Conservation (phyloP, 2,113 vertebrate genomes). For the Hipposideros armiger region DNA sequence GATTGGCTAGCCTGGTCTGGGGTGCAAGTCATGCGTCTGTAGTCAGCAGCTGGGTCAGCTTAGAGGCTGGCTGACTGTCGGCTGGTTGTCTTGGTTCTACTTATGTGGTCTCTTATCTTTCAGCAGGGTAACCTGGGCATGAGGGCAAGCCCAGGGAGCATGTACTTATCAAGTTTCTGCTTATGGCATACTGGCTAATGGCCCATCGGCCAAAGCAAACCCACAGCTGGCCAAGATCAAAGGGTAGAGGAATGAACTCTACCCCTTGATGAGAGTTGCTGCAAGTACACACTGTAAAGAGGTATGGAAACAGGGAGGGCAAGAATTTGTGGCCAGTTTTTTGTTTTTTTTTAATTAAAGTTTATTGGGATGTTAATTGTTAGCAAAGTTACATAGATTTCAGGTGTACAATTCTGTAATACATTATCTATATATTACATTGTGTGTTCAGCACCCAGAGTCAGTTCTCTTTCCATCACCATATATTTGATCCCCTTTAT, state of each 20-base stretch:
- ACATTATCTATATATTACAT: too few species aligned
- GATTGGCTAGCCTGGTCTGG: neutral
- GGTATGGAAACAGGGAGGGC: neutral
- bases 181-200: neutral
- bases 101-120: neutral
- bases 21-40: neutral
- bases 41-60: neutral
- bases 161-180: neutral
- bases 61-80: neutral
- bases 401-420: too few species aligned
- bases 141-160: neutral
- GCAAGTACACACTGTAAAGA: neutral
- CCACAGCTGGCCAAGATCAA: neutral
- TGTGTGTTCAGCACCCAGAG: too few species aligned
- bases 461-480: too few species aligned
- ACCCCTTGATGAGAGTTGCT: neutral
- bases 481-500: too few species aligned
- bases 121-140: neutral
- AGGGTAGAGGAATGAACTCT: neutral
- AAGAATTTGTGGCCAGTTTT: neutral
- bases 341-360: too few species aligned
- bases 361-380: too few species aligned
- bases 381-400: too few species aligned
- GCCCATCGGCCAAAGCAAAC: neutral
- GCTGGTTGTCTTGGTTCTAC: neutral